Evolutionary conservation across 2,888 invertebrate genomes (phyloP).

Genomic region (Itoplectis maculator): DNA sequence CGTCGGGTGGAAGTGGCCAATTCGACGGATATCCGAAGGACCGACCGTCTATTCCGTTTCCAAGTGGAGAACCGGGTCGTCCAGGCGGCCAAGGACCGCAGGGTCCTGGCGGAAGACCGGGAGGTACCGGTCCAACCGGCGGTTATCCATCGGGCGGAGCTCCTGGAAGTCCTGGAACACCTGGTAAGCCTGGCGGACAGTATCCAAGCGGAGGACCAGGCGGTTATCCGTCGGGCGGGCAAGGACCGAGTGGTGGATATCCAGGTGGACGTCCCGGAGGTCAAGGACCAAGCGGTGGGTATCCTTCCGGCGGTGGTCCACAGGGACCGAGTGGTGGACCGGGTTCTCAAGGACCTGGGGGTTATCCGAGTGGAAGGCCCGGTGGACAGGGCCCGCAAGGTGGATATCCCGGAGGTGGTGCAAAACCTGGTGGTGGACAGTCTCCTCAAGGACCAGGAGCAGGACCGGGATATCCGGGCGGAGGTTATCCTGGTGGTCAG

Average conservation of each 20-base stretch:
- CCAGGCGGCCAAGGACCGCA: constrained; percentile 58
- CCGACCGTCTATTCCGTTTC: constrained; percentile 69
- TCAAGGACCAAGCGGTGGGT: constrained; percentile 73
- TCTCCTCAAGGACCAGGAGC: constrained; percentile 63
- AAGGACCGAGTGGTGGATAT: constrained; percentile 67
- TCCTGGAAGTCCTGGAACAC: constrained; percentile 64
- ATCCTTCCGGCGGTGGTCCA: constrained; percentile 50
- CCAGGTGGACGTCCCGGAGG: constrained; percentile 78
- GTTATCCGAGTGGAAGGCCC: constrained; percentile 72
- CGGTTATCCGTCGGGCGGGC: constrained; percentile 67
- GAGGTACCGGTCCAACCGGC: constrained; percentile 59
- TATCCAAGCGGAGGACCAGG: constrained; percentile 70
- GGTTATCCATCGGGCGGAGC: constrained; percentile 59
- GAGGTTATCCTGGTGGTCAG: constrained; percentile 71
- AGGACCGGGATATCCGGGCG: constrained; percentile 66
- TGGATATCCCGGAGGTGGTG: constrained; percentile 68
- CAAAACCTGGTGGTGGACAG: constrained; percentile 62
- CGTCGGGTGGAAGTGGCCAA: constrained; percentile 67
- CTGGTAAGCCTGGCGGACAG: constrained; percentile 72
- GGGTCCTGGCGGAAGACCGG: constrained; percentile 55
- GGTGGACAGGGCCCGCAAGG: constrained; percentile 66
- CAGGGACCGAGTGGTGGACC: constrained; percentile 56
- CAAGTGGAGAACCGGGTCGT: constrained; percentile 61
- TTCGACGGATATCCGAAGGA: constrained; percentile 75
- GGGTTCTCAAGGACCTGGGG: constrained; percentile 67